Evolutionary conservation across 2,113 vertebrate species (phyloP).

Genomic region (Clarias magur): DNA sequence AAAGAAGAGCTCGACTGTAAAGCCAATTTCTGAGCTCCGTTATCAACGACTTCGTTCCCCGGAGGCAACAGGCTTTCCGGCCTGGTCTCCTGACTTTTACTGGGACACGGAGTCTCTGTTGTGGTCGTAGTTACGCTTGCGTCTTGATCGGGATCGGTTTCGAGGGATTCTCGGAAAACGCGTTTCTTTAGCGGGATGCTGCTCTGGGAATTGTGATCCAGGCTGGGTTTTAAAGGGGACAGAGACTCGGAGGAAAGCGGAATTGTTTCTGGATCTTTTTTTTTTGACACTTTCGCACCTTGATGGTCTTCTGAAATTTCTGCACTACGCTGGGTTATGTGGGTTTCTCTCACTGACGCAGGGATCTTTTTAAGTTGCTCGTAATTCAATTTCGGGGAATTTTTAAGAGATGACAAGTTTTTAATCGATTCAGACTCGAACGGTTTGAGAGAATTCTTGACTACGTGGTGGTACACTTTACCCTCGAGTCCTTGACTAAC

Average conservation of each 20-base stretch:
- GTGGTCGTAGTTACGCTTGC: conserved; percentile 37
- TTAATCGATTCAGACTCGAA: neutral
- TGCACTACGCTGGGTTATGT: neutral
- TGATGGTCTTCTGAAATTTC: neutral
- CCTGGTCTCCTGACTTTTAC: conserved; percentile 10
- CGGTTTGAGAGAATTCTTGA: neutral
- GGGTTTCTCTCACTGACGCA: conserved; percentile 14
- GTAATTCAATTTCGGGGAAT: neutral
- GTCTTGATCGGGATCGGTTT: conserved; percentile 60
- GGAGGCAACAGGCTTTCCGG: conserved; percentile 8
- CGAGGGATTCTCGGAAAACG: conserved; percentile 70
- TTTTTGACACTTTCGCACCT: neutral
- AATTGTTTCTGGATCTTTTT: neutral
- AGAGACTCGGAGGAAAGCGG: conserved; percentile 18
- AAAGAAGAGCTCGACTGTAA: neutral
- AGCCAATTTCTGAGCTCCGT: neutral
- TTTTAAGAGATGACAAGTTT: neutral
- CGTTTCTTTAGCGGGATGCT: conserved; percentile 79
- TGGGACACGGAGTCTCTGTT: conserved; percentile 32
- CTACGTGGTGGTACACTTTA: neutral
- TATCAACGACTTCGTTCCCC: neutral
- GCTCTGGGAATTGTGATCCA: conserved; percentile 64
- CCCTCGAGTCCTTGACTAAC: conserved; percentile 38
- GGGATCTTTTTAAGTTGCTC: conserved; percentile 15
- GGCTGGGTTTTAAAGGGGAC: conserved; percentile 23